Base-by-base conservation (phyloP, 2,797 vertebrate species). In the Sebastolobus altivelis region DNA sequence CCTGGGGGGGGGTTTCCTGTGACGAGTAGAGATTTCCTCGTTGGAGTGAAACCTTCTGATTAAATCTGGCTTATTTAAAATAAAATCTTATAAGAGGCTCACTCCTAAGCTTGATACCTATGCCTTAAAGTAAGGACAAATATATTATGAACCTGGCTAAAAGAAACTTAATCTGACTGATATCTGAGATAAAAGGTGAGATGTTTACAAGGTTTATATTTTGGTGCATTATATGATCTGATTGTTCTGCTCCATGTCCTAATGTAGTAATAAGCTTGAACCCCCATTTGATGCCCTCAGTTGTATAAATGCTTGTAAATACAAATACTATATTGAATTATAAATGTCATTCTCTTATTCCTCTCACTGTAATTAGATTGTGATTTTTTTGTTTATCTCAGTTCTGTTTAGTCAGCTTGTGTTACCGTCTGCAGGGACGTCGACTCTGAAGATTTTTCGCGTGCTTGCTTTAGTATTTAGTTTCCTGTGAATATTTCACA, bases 251-350 rank as follows among this genome's bases (percentile, higher is more conserved):
- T 91, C 86, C 78, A 22, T 68, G 77, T 90, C 84, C 88, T 81
- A 33, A 85, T 87, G 70, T 83, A 88, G 74, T 88, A 72, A 83
- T 80, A 85, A 84, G 86, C 87, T 87, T 87, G 86, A 88, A 80
- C 86, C 85, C 81, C 82, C 72, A 65, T 88, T 90, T 86, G 84
- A 86, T 84, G 75, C 89, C 87, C 89, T 82, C 81, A 73, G 75
- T 88, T 89, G 91, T 95, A 92, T 73, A 95, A 90, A 95, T 88
- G 87, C 86, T 81, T 95, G 94, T 95, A 95, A 94, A 95, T 95
- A 95, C 82, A 94, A 93, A 95, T 94, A 93, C 89, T 94, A 95
- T 95, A 94, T 95, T 91, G 91, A 93, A 92, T 89, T 94, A 87
- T 93, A 93, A 92, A 91, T 91, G 92, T 88, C 88, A 92, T 95